These are phyloP conservation scores for Pelecanus crispus DNA, from an alignment of 2,113 vertebrate genomes.

Conservation along the genomic window DNA sequence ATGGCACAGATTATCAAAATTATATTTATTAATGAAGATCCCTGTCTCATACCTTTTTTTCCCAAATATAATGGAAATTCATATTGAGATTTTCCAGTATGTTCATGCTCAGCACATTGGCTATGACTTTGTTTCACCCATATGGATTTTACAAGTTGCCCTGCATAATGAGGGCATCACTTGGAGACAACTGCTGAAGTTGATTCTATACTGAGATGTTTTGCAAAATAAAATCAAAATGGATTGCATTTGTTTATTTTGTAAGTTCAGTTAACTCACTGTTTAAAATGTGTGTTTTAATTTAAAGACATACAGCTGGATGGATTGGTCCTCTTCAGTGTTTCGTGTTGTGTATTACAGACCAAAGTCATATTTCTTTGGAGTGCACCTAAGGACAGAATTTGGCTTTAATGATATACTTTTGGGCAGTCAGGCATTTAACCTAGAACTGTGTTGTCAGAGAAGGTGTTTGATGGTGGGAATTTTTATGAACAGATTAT, in stretches of 20 bases:
- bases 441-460: not conserved
- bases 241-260: not conserved
- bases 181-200: not conserved
- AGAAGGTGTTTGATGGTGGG: not conserved
- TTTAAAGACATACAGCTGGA: not conserved
- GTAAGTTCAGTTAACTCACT: not conserved
- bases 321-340: not conserved
- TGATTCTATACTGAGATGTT: not conserved
- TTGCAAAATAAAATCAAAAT: not conserved
- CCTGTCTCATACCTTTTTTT: not conserved
- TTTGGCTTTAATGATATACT: not conserved
- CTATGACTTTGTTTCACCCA: fast-evolving
- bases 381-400: not conserved
- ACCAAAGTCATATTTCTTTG: not conserved
- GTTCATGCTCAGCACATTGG: not conserved
- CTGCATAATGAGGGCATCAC: not conserved
- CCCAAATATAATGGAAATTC: not conserved
- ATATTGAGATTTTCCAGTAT: not conserved
- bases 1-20: not conserved
- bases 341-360: not conserved
- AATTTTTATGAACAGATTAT: slow-evolving; percentile 25
- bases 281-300: not conserved
- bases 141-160: not conserved
- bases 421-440: not conserved
- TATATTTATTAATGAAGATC: not conserved